Evolutionary conservation across 2,797 vertebrate genomes (phyloP).

Genomic region (Pogonophryne albipinna): DNA sequence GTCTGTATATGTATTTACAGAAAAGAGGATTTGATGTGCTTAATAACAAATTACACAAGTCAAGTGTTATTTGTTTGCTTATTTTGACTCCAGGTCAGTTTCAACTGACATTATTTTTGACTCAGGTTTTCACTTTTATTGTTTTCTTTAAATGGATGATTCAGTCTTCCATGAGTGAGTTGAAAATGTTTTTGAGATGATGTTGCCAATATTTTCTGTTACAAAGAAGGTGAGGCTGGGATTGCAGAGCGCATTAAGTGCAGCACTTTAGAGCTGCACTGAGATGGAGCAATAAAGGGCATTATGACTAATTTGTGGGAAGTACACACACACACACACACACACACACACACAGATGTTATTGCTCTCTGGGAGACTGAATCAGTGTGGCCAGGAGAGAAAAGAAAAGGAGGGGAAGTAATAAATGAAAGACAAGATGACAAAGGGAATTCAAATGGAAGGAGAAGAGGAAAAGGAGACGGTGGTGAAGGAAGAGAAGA

Average conservation of each 20-base stretch:
- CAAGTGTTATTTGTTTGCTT: neutral
- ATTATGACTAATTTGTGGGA: slow-evolving; percentile 29
- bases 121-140: too few relatives aligned
- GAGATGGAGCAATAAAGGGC: slow-evolving; percentile 55
- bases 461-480: neutral
- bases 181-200: slow-evolving; percentile 2
- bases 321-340: neutral
- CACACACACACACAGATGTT: slow-evolving; percentile 21
- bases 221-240: neutral
- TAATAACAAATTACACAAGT: neutral
- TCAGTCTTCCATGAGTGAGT: neutral
- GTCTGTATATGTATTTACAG: neutral
- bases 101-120: neutral
- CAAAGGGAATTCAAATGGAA: slow-evolving; percentile 23
- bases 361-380: slow-evolving; percentile 50
- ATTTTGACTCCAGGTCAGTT: neutral
- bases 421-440: slow-evolving; percentile 30
- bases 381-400: slow-evolving; percentile 28
- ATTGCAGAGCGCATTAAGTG: slow-evolving; percentile 46
- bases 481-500: neutral
- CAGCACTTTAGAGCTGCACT: slow-evolving; percentile 52
- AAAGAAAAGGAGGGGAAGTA: slow-evolving; percentile 39
- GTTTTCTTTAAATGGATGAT: neutral
- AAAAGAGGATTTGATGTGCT: neutral
- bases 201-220: slow-evolving; percentile 11